Conservation (phyloP, 2,888 invertebrate species). For the Cyclophora albipunctata region DNA sequence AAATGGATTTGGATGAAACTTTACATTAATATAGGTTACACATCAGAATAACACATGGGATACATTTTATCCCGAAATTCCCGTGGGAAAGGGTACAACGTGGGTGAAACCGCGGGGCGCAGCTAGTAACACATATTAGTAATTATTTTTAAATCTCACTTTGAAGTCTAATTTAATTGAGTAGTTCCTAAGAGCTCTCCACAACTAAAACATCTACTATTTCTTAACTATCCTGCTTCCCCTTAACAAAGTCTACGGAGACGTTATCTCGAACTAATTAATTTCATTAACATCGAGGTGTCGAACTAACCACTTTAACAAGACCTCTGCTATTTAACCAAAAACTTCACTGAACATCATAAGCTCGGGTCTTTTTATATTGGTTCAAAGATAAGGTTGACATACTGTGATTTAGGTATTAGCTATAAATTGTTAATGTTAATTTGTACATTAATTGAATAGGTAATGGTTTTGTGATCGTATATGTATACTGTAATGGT, state of each 20-base stretch:
- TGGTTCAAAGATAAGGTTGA: constrained; percentile 39
- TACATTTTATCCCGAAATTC: too few species aligned
- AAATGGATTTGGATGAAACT: too few species aligned
- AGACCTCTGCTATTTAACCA: constrained; percentile 17
- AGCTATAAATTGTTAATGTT: constrained; percentile 38
- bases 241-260: constrained; percentile 12
- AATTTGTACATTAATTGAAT: constrained; percentile 25
- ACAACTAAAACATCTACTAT: background rate
- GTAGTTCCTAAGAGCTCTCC: too few species aligned
- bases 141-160: too few species aligned
- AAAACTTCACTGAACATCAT: constrained; percentile 7
- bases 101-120: too few species aligned
- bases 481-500: constrained; percentile 7
- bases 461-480: constrained; percentile 6
- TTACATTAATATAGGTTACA: too few species aligned
- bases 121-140: too few species aligned
- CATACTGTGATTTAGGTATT: constrained; percentile 33
- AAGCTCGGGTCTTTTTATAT: constrained; percentile 18
- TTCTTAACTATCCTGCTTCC: constrained; percentile 4
- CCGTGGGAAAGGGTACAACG: too few species aligned
- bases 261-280: constrained; percentile 47
- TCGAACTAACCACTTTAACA: constrained; percentile 23
- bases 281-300: constrained; percentile 44
- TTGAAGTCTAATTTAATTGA: too few species aligned
- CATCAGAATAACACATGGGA: too few species aligned